Percentiles rank a stretch among this genome's conserved stretches.
Evolutionary conservation across 2,797 vertebrate species (phyloP).

Genomic region (Phrynocephalus guinanensis): DNA sequence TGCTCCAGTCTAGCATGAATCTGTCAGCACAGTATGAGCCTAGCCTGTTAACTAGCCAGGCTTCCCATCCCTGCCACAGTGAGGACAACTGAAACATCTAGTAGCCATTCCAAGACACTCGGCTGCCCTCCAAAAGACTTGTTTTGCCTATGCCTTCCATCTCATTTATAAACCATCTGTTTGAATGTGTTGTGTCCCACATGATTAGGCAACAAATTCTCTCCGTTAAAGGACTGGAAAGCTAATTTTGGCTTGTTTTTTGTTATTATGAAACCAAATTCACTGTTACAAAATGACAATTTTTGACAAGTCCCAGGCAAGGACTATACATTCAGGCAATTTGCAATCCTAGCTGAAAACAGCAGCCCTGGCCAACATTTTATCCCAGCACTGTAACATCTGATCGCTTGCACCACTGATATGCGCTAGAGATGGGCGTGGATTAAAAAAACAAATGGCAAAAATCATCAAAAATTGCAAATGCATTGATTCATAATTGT

Average conservation of each 20-base stretch:
- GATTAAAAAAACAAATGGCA: no score
- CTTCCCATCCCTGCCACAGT: constrained; percentile 21
- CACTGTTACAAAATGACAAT: not conserved
- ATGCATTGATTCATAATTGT: no score
- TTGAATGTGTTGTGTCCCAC: constrained; percentile 44
- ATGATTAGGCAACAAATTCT: constrained; percentile 43
- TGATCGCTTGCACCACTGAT: not conserved
- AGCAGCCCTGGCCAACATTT: not conserved
- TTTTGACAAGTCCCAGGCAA: not conserved
- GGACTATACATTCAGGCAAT: not conserved
- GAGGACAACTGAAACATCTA: constrained; percentile 19
- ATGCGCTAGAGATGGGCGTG: not conserved
- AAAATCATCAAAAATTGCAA: no score
- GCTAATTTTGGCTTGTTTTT: constrained; percentile 6
- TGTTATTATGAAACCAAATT: constrained; percentile 9
- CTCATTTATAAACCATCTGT: constrained; percentile 23
- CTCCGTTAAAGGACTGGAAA: constrained; percentile 10
- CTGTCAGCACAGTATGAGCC: constrained; percentile 36
- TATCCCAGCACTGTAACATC: not conserved
- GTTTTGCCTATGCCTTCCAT: constrained; percentile 25
- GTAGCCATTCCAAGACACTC: constrained; percentile 4
- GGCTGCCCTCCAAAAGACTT: constrained; percentile 40
- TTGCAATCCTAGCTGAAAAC: not conserved
- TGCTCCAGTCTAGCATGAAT: constrained; percentile 42
- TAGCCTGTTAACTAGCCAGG: constrained; percentile 37